These are phyloP conservation scores for Drosophila ercepeae DNA, from an alignment of 1,140 invertebrate genomes.

Conservation along the genomic window DNA sequence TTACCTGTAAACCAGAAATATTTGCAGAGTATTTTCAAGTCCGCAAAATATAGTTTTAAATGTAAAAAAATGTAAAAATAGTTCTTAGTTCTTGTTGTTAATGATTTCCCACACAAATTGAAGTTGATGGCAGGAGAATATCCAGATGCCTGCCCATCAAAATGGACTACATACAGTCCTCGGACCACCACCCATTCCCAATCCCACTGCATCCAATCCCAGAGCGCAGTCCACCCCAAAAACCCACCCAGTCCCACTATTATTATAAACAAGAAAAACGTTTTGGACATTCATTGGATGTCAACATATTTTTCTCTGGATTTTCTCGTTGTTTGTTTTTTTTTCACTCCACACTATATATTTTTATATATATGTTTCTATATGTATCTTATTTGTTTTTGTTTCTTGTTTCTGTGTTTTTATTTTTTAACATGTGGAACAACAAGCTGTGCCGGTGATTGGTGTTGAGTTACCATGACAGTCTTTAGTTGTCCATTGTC, in stretches of 20 bases:
- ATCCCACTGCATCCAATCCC: background rate
- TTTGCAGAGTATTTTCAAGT: background rate
- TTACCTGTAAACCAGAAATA: too few relatives aligned
- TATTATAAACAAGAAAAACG: conserved; percentile 32
- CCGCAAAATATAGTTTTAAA: background rate
- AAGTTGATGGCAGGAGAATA: conserved; percentile 34
- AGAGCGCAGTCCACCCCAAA: conserved; percentile 21
- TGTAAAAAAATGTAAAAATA: too few relatives aligned
- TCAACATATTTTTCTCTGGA: conserved; percentile 69
- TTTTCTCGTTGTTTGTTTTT: conserved; percentile 28
- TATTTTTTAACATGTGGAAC: conserved; percentile 44
- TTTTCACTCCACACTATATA: conserved; percentile 1
- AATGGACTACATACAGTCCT: conserved; percentile 25
- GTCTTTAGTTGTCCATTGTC: conserved; percentile 52
- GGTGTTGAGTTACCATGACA: conserved; percentile 72
- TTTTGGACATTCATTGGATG: conserved; percentile 71
- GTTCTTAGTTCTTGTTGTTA: conserved; percentile 6
- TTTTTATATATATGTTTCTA: background rate
- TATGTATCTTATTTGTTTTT: conserved; percentile 10
- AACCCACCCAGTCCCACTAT: conserved; percentile 8
- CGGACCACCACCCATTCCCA: too few relatives aligned
- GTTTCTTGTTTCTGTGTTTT: conserved; percentile 22
- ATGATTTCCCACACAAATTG: conserved; percentile 70
- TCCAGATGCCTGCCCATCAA: conserved; percentile 48
- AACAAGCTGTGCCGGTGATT: conserved; percentile 38